Base-by-base conservation (phyloP, 2,797 vertebrate species). In the Galagoides demidoff region DNA sequence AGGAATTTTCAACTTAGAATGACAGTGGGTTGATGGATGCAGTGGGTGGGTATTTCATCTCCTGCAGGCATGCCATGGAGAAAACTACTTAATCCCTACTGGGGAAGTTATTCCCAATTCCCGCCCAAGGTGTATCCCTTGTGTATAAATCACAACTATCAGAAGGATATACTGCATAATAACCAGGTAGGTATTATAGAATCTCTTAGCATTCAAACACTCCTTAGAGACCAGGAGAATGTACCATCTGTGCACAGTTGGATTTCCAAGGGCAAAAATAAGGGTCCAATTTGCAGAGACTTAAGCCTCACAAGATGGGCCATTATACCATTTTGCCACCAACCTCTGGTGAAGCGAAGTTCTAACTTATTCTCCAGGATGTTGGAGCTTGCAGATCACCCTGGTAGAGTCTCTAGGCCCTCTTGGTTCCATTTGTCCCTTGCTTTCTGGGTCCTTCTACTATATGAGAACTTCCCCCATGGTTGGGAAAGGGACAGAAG, bases 201-300 rank as follows among this genome's bases (percentile, higher is more conserved):
- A 70, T 68, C n/a, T 84, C 74, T 92, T 39, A 92, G 45, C 13
- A 61, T 82, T 85, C 37, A 76, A 29, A 90, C 27, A 71, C 10
- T 81, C 49, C 31, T 3, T 17, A 82, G 25, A 25, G 29, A 11
- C 29, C n/a, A 88, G 71, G 43, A 25, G 11, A 85, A 66, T 78
- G 5, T 88, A 22, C 20, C 52, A 64, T 81, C 37, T 90, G 34
- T 90, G 55, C n/a, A n/a, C n/a, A n/a, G 68, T 61, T 73, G 92
- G 16, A 90, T 29, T 87, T 95, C 57, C 23, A 90, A 61, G 34
- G 90, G 1, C 57, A 12, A 96, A 95, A 85, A 73, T 94, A n/a
- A 70, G 27, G 12, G 9, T 92, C 14, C 43, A 7, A 39, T 90
- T 88, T 94, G 55, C 37, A 95, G 55, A 85, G 11, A 12, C 52